Evolutionary conservation across 64 coral and sea anemone species (phyloP), one percentile per base, ranked within the genome.

Genomic region (Orbicella faveolata): DNA sequence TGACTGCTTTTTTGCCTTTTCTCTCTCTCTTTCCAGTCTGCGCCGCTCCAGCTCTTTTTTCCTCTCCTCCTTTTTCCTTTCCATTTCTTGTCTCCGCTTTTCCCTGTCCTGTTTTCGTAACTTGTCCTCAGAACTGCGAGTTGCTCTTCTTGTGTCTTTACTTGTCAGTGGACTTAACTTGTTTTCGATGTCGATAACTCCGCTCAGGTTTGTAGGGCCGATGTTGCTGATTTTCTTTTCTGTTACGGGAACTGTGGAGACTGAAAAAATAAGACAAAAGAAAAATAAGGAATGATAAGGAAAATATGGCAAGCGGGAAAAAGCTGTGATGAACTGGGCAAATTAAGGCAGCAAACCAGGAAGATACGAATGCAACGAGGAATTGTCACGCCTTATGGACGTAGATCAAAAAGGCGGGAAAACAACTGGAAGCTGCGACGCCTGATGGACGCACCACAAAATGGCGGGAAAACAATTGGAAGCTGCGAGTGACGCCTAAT

Each of bases 1-100:
- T 6, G 75, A 59, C 16, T 86, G 48, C 54, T 61, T 90, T 88
- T 14, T 52, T 13, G 23, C 23, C 44, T 79, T 94, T 83, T 76
- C 52, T 69, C 76, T 94, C 74, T 90, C 92, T 66, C 78, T 83
- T 77, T 97, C 74, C 34, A 84, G 15, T 79, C 76, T 94, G 48
- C 87, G 87, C 65, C 81, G 20, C 23, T 97, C 95, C n/a, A 89
- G 87, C 26, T 97, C 95, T 82, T 73, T 94, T 91, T 77, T 90
- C n/a, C 88, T 91, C 88, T 91, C 85, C 33, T 90, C 90, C 79
- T 92, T 90, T 88, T 80, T 79, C 53, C n/a, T 90, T 68, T 96
- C 91, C 87, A 96, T 90, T 80, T 96, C 94, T 13, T 75, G 79
- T 34, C 75, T 51, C 23, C 94, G 84, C 70, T 81, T 84, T 34